Conservation (phyloP, 2,797 vertebrate species). For the Amblyraja radiata region DNA sequence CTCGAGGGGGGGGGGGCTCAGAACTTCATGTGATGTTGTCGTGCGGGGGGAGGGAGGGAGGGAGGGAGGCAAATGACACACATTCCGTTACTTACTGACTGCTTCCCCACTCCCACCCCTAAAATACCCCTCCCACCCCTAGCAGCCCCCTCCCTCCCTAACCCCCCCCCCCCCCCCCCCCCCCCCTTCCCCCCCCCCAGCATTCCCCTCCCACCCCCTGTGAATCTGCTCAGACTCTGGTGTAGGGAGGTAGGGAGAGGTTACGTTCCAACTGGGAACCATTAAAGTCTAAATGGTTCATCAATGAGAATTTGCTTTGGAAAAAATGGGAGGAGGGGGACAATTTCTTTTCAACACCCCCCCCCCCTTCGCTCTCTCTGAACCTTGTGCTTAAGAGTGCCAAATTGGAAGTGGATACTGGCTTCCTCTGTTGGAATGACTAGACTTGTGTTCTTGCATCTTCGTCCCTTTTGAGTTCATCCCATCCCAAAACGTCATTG, state of each 20-base stretch:
- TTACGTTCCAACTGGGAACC: too few relatives aligned
- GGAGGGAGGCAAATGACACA: neutral
- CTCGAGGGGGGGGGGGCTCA: neutral
- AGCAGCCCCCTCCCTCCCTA: too few relatives aligned
- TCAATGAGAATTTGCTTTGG: neutral
- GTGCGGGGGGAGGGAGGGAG: neutral
- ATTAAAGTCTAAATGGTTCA: neutral
- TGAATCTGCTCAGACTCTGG: too few relatives aligned
- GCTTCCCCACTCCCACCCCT: neutral
- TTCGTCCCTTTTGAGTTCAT: constrained; percentile 72
- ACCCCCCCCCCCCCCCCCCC: too few relatives aligned
- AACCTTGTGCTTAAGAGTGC: constrained; percentile 58
- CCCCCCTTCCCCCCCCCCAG: too few relatives aligned
- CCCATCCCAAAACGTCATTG: constrained; percentile 63
- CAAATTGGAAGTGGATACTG: constrained; percentile 72
- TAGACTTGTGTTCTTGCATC: constrained; percentile 72
- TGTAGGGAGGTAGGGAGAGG: too few relatives aligned
- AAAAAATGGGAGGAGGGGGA: neutral
- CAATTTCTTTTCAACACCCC: neutral
- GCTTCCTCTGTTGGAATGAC: constrained; percentile 69
- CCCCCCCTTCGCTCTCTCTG: too few relatives aligned
- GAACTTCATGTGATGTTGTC: neutral
- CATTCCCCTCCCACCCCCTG: too few relatives aligned
- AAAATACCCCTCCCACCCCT: too few relatives aligned
- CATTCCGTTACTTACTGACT: too few relatives aligned